phyloP scores from a whole-genome alignment of 2,888 invertebrate genomes.

The Dasypolia templi region DNA sequence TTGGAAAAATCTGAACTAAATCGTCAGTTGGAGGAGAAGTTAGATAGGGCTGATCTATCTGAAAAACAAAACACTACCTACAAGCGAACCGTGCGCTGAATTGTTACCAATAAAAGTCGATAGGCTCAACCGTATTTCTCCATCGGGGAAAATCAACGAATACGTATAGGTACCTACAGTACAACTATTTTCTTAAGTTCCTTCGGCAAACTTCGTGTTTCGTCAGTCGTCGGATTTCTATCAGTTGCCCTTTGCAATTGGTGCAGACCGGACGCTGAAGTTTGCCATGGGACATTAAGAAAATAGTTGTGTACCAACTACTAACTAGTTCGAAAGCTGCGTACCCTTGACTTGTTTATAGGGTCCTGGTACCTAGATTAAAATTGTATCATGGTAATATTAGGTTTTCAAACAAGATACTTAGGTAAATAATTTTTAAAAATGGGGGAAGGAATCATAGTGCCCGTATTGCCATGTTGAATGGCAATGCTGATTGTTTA shows the following conservation, averaged over 20 bases:
- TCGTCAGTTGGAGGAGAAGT: conserved; percentile 23
- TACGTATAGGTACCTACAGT: background rate
- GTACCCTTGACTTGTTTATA: background rate
- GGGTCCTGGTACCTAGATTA: background rate
- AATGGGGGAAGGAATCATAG: background rate
- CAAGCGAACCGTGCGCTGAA: conserved; percentile 12
- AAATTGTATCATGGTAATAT: background rate
- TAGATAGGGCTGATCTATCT: conserved; percentile 48
- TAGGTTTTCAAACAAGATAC: background rate
- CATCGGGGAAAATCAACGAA: conserved; percentile 14
- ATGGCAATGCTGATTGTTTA: background rate
- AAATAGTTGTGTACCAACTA: too few relatives aligned
- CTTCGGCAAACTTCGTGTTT: too few relatives aligned
- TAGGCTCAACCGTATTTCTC: conserved; percentile 36
- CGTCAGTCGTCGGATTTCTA: too few relatives aligned
- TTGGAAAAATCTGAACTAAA: conserved; percentile 27
- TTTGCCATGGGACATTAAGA: too few relatives aligned
- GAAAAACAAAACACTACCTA: conserved; percentile 34
- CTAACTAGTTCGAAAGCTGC: background rate
- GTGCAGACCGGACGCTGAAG: too few relatives aligned
- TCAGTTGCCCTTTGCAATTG: too few relatives aligned
- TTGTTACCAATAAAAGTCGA: conserved; percentile 50
- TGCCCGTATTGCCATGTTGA: background rate
- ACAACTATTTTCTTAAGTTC: too few relatives aligned
- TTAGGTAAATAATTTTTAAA: background rate